Conservation (phyloP, 2,888 invertebrate genomes). For the Itoplectis maculator region DNA sequence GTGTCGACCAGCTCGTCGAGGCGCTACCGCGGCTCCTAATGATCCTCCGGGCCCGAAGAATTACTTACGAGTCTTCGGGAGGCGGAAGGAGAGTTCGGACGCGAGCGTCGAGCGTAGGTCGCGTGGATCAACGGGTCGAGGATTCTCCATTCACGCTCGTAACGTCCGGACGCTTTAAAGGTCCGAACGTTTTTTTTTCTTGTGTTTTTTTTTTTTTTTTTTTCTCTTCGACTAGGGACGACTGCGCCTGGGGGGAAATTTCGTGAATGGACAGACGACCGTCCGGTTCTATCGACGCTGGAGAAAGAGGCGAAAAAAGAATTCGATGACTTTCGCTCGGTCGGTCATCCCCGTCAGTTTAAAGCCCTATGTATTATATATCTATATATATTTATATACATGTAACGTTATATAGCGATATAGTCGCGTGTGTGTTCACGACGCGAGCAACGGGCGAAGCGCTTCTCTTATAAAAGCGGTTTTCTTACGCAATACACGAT, state of each 20-base stretch:
- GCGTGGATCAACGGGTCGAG: not conserved
- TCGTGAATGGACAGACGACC: constrained; percentile 22
- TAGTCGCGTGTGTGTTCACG: not conserved
- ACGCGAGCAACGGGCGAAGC: constrained; percentile 5
- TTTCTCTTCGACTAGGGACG: not conserved
- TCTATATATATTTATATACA: not conserved
- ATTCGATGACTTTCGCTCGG: constrained; percentile 30
- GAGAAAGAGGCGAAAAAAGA: constrained; percentile 16
- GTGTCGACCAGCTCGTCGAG: constrained; percentile 3
- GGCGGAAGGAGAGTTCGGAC: constrained; percentile 10
- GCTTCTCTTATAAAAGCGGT: constrained; percentile 34
- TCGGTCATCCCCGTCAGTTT: constrained; percentile 14
- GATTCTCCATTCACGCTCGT: constrained; percentile 31
- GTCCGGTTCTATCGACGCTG: constrained; percentile 14
- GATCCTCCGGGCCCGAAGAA: not conserved
- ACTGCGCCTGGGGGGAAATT: constrained; percentile 1
- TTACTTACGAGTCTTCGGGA: not conserved
- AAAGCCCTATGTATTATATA: not conserved
- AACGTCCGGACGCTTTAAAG: constrained; percentile 3
- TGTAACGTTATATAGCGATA: not conserved
- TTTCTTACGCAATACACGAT: constrained; percentile 43
- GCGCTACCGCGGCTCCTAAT: constrained; percentile 8
- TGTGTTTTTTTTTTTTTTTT: too few relatives aligned
- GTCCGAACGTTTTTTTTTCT: not conserved
- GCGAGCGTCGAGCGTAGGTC: constrained; percentile 5